Conservation (phyloP, 2,797 vertebrate species). For the Mallotus villosus region DNA sequence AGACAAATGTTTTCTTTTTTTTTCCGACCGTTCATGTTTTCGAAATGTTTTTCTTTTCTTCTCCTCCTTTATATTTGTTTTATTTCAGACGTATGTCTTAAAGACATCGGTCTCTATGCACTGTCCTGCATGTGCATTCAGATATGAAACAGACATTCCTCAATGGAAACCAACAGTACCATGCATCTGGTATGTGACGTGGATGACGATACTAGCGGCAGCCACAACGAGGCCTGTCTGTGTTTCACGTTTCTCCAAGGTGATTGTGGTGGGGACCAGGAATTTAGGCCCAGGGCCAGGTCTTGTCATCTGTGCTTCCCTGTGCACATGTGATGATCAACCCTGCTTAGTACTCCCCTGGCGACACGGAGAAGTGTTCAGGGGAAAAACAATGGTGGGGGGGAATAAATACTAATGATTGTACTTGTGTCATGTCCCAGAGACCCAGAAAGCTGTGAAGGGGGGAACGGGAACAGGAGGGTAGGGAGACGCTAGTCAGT, state of each 20-base stretch:
- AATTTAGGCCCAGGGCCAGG: slow-evolving; percentile 26
- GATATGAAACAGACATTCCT: background rate
- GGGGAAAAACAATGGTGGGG: no score
- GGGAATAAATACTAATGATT: no score
- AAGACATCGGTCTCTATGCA: background rate
- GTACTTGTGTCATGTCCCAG: slow-evolving; percentile 53
- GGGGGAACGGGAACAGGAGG: no score
- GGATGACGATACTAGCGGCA: slow-evolving; percentile 24
- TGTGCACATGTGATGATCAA: slow-evolving; percentile 23
- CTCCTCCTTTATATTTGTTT: background rate
- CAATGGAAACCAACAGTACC: background rate
- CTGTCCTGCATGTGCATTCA: background rate
- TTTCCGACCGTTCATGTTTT: slow-evolving; percentile 11
- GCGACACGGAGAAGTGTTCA: slow-evolving; percentile 45
- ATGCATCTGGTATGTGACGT: slow-evolving; percentile 19
- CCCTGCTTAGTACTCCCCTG: slow-evolving; percentile 33
- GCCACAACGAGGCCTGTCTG: slow-evolving; percentile 24
- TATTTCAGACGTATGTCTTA: background rate
- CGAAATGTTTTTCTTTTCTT: slow-evolving; percentile 12
- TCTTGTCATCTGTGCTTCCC: slow-evolving; percentile 7
- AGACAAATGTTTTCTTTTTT: slow-evolving; percentile 20
- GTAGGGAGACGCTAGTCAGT: no score
- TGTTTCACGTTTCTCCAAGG: slow-evolving; percentile 21
- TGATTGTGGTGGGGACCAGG: slow-evolving; percentile 18
- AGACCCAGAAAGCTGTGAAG: slow-evolving; percentile 21